These are phyloP conservation scores for Entomyzon cyanotis DNA, from an alignment of 2,113 vertebrate genomes.

Conservation along the genomic window DNA sequence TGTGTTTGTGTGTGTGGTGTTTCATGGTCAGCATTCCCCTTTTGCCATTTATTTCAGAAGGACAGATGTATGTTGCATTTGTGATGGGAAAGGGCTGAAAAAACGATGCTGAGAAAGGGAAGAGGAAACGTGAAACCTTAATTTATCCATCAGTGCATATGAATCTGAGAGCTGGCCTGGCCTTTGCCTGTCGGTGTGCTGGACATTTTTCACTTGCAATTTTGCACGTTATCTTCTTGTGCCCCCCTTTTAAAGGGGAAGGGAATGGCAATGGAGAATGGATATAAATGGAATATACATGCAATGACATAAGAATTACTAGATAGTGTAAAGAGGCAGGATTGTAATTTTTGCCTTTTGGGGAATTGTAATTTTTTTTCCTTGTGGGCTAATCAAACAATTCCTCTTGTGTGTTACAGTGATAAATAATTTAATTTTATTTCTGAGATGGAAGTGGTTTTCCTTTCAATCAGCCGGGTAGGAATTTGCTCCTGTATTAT, in stretches of 20 bases:
- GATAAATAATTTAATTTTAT: constrained; percentile 14
- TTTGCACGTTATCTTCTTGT: constrained; percentile 68
- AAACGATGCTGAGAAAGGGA: constrained; percentile 37
- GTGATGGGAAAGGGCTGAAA: constrained; percentile 31
- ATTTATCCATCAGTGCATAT: constrained; percentile 15
- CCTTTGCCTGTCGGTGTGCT: constrained; percentile 32
- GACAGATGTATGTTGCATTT: constrained; percentile 58
- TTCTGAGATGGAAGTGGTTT: neutral
- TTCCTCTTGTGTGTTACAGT: neutral
- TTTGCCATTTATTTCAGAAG: constrained; percentile 44
- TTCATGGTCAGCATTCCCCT: neutral
- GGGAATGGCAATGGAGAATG: constrained; percentile 5
- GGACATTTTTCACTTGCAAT: constrained; percentile 65
- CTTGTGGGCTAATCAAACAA: neutral
- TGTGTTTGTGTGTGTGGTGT: neutral
- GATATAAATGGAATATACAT: neutral
- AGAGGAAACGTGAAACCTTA: constrained; percentile 11
- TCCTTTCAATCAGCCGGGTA: neutral
- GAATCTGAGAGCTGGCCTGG: constrained; percentile 54
- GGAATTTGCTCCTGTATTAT: neutral
- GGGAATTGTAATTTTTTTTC: neutral
- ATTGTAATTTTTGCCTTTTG: neutral
- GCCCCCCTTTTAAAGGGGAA: constrained; percentile 54
- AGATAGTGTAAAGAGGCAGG: neutral
- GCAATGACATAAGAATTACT: neutral